Percentiles rank a stretch among this genome's conserved stretches.
phyloP scores from a whole-genome alignment of 2,888 invertebrate species.

The Patella depressa region DNA sequence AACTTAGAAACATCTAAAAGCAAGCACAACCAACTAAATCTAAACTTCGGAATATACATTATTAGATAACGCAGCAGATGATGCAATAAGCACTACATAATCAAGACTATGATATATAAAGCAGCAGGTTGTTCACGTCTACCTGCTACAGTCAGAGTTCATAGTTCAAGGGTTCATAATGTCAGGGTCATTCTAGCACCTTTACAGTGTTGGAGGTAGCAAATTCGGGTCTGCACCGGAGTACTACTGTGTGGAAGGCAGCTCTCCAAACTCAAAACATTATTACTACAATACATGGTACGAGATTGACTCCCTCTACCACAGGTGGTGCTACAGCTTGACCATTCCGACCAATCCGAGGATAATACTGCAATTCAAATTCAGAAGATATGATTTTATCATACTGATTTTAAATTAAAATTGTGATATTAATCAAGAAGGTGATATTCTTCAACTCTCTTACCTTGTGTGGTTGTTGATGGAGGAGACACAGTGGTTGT shows the following conservation, averaged over 20 bases:
- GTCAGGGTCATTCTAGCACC: slow-evolving; percentile 27
- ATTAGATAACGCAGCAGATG: too few relatives aligned
- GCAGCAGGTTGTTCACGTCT: slow-evolving; percentile 6
- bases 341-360: slow-evolving; percentile 62
- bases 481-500: slow-evolving; percentile 3
- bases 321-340: slow-evolving; percentile 61
- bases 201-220: slow-evolving; percentile 39
- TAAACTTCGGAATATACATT: too few relatives aligned
- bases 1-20: too few relatives aligned
- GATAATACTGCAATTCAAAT: slow-evolving; percentile 39
- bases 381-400: background rate
- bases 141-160: slow-evolving; percentile 9
- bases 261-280: slow-evolving; percentile 35
- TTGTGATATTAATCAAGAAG: too few relatives aligned
- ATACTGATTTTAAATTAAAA: too few relatives aligned
- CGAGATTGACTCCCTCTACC: slow-evolving; percentile 60
- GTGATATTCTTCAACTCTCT: background rate
- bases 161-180: slow-evolving; percentile 1
- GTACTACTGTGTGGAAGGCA: slow-evolving; percentile 39
- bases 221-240: slow-evolving; percentile 39
- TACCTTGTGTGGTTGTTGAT: background rate
- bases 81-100: background rate
- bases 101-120: background rate
- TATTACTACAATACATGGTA: slow-evolving; percentile 54
- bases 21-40: too few relatives aligned